Base-by-base conservation (phyloP, 2,113 vertebrate species). In the Hyla sarda region DNA sequence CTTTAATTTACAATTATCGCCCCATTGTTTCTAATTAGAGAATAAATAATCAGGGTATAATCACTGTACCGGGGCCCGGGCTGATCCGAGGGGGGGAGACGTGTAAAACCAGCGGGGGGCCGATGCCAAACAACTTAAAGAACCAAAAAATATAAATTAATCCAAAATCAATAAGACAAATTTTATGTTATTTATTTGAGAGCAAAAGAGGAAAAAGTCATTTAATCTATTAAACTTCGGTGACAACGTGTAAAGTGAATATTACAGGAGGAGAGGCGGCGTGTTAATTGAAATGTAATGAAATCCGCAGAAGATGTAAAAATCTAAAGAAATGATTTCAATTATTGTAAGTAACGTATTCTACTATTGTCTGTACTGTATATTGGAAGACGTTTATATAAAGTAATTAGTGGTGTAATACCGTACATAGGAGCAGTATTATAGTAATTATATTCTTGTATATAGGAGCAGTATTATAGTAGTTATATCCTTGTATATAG, bases 21-120 rank as follows among this genome's bases (percentile, higher is more conserved):
- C 13, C 23, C 47, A 25, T 75, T 28, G 5, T 50, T 50, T 75
- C 45, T 48, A 75, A 75, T 75, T 25, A 75, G 73, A 75, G 45
- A 25, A 75, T 28, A 75, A 50, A 75, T 48, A 75, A 75, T 28
- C 65, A 69, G 65, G 65, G 65, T 69, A 69, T 69, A 69, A 69
- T 69, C 32, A 69, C 65, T 69, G 65, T 34, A 69, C 16, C 65
- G 21, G 65, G 65, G 30, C 65, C 65, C 30, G 32, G 65, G 17
- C 65, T 69, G 30, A 34, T 34, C 32, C 65, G 0, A 69, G 65
- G 65, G 65, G 54, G 65, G 32, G 65, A 21, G 17, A 69, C 9
- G 65, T 69, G 65, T 69, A 69, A 69, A 69, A 69, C 0, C 65
- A 69, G 65, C 65, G 10, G 65, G 65, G 17, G 7, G 30, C 17